These are phyloP conservation scores for Macropodus opercularis DNA, from an alignment of 2,797 vertebrate genomes.

Conservation along the genomic window DNA sequence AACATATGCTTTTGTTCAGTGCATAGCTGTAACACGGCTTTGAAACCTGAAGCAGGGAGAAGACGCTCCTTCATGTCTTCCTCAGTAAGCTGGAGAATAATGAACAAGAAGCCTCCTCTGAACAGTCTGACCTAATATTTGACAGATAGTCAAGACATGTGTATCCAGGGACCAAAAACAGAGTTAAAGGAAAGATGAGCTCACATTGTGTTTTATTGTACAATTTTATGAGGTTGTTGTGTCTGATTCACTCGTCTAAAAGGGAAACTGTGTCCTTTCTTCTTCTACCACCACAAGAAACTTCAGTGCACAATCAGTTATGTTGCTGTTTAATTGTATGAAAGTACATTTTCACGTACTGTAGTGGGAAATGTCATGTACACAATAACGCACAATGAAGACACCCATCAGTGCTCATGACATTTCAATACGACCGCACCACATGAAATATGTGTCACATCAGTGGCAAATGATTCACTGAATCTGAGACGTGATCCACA, in stretches of 20 bases:
- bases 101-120: constrained; percentile 58
- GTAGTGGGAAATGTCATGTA: background rate
- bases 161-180: constrained; percentile 53
- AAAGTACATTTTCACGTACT: background rate
- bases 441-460: constrained; percentile 8
- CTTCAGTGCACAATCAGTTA: constrained; percentile 1
- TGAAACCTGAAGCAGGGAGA: constrained; percentile 70
- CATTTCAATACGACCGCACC: background rate
- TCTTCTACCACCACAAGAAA: constrained; percentile 29
- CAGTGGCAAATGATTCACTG: background rate
- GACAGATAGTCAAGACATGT: constrained; percentile 68
- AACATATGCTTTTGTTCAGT: constrained; percentile 76
- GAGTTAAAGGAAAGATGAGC: constrained; percentile 46
- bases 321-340: constrained; percentile 6
- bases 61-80: constrained; percentile 64
- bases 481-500: constrained; percentile 1
- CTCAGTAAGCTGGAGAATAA: constrained; percentile 59
- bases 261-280: constrained; percentile 21
- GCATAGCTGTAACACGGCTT: constrained; percentile 60
- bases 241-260: constrained; percentile 24
- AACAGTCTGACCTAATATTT: constrained; percentile 75
- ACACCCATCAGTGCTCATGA: constrained; percentile 1
- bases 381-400: background rate
- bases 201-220: constrained; percentile 49
- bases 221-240: constrained; percentile 29